Conservation (phyloP, 2,888 invertebrate genomes). For the Drosophila kambysellisi region DNA sequence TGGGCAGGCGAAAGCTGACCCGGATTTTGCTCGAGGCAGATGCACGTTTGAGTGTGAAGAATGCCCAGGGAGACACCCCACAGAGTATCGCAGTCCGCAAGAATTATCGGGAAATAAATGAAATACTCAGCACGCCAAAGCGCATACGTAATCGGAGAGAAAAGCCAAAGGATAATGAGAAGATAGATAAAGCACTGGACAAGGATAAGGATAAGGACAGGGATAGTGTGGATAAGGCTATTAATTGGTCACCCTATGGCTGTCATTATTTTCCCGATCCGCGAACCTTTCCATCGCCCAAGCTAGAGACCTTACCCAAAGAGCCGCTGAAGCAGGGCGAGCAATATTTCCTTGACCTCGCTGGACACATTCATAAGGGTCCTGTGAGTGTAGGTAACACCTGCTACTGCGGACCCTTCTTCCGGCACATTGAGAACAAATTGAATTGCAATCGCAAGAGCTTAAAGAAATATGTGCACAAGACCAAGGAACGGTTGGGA, state of each 20-base stretch:
- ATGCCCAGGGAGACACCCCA: conserved; percentile 91
- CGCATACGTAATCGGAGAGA: conserved; percentile 71
- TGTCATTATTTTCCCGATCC: conserved; percentile 96
- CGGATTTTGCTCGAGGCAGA: conserved; percentile 95
- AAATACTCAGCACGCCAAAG: conserved; percentile 88
- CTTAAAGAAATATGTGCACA: conserved; percentile 88
- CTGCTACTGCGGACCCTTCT: conserved; percentile 96
- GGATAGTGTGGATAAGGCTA: conserved; percentile 82
- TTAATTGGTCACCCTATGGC: conserved; percentile 95
- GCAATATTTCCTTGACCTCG: conserved; percentile 97
- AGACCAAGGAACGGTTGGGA: conserved; percentile 92
- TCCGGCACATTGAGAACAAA: conserved; percentile 94
- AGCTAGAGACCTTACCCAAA: conserved; percentile 93
- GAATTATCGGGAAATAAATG: conserved; percentile 92
- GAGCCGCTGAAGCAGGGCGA: conserved; percentile 95
- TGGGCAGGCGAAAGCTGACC: conserved; percentile 96
- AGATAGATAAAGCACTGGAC: conserved; percentile 54
- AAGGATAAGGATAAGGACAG: conserved; percentile 81
- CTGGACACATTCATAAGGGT: conserved; percentile 97
- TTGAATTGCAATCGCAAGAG: conserved; percentile 90
- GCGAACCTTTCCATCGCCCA: conserved; percentile 93
- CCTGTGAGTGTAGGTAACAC: conserved; percentile 97
- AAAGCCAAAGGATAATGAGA: conserved; percentile 60
- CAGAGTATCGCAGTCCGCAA: conserved; percentile 95
- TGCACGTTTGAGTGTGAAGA: conserved; percentile 88